These are phyloP conservation scores for Prionace glauca DNA, from an alignment of 2,797 vertebrate species.

Conservation along the genomic window DNA sequence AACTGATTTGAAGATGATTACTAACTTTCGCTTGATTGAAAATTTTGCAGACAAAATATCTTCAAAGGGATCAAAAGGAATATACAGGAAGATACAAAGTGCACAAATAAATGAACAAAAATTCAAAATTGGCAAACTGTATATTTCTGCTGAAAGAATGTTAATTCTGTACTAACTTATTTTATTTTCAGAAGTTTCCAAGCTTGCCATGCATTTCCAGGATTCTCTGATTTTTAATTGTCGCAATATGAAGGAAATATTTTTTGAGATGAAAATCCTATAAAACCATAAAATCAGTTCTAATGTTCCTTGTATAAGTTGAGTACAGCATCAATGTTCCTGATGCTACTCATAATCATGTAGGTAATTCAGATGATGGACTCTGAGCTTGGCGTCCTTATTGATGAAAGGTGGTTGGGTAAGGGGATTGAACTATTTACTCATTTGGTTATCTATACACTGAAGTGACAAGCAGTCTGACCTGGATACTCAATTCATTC, in stretches of 20 bases:
- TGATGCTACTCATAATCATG: neutral
- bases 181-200: too few relatives aligned
- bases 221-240: too few relatives aligned
- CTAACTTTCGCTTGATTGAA: neutral
- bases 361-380: neutral
- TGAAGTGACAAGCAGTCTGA: neutral
- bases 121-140: too few relatives aligned
- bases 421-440: neutral
- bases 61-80: too few relatives aligned
- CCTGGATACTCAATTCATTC: too few relatives aligned
- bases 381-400: neutral
- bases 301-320: neutral
- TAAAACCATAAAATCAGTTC: neutral
- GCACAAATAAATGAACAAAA: too few relatives aligned
- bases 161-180: too few relatives aligned
- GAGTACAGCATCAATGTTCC: neutral
- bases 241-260: too few relatives aligned
- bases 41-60: neutral
- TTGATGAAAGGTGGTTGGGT: neutral
- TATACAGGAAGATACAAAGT: too few relatives aligned
- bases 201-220: too few relatives aligned
- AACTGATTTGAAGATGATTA: neutral
- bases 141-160: too few relatives aligned
- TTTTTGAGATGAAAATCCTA: too few relatives aligned
- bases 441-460: neutral